phyloP scores from a whole-genome alignment of 2,797 vertebrate genomes.

The Hoplostethus atlanticus region DNA sequence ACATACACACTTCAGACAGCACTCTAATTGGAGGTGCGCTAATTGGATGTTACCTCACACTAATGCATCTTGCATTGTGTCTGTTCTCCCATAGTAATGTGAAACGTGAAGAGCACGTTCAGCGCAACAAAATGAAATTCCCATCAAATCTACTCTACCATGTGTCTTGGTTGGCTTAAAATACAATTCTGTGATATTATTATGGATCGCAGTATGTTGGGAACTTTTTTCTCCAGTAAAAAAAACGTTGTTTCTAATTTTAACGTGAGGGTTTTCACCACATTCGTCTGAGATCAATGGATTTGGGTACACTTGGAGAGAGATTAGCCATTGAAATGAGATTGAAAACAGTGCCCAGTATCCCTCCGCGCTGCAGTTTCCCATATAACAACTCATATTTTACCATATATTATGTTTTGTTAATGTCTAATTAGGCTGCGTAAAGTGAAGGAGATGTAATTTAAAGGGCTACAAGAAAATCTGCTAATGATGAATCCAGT shows the following conservation, averaged over 20 bases:
- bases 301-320: not conserved
- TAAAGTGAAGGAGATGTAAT: constrained; percentile 30
- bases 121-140: not conserved
- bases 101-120: not conserved
- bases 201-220: too few species aligned
- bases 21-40: constrained; percentile 16
- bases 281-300: not conserved
- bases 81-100: constrained; percentile 20
- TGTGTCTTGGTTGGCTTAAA: not conserved
- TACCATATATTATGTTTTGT: constrained; percentile 34
- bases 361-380: constrained; percentile 4
- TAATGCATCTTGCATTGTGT: constrained; percentile 10
- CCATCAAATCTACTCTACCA: not conserved
- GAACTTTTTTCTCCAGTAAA: too few species aligned
- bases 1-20: not conserved
- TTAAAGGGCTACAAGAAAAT: constrained; percentile 36
- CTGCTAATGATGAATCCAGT: constrained; percentile 19
- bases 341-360: not conserved
- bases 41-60: constrained; percentile 31
- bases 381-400: constrained; percentile 31
- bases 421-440: constrained; percentile 36
- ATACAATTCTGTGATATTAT: not conserved
- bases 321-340: too few species aligned
- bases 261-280: too few species aligned
- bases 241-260: too few species aligned